These are phyloP conservation scores for Ormyrus thymus DNA, from an alignment of 2,888 invertebrate species.

Conservation along the genomic window DNA sequence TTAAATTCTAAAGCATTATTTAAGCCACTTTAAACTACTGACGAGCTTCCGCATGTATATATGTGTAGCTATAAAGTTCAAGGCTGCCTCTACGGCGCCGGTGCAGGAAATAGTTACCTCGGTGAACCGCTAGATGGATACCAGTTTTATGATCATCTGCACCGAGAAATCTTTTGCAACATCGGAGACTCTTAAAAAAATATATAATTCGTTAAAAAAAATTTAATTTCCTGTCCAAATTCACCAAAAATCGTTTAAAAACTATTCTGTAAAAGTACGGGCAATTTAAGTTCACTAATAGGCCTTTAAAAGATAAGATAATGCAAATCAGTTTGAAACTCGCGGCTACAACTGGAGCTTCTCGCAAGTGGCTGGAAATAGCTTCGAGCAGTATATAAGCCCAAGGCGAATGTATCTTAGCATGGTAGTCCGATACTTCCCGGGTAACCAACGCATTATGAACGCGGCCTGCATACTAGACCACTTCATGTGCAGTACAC, in stretches of 20 bases:
- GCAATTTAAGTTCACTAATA: neutral
- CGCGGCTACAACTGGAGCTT: slow-evolving; percentile 29
- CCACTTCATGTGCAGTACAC: slow-evolving; percentile 52
- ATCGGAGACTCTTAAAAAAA: neutral
- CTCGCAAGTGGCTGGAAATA: slow-evolving; percentile 48
- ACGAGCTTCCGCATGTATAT: slow-evolving; percentile 21
- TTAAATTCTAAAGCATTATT: no score
- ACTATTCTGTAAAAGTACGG: neutral
- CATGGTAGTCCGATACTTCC: slow-evolving; percentile 69
- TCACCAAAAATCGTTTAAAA: neutral
- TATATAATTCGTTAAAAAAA: neutral
- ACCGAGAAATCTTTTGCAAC: neutral
- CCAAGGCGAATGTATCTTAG: rapidly evolving
- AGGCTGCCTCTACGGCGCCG: slow-evolving; percentile 27
- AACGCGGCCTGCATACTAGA: slow-evolving; percentile 46
- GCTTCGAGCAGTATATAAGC: slow-evolving; percentile 63
- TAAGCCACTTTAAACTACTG: slow-evolving; percentile 4
- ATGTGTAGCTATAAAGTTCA: slow-evolving; percentile 32
- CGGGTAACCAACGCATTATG: slow-evolving; percentile 65
- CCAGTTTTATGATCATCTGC: neutral
- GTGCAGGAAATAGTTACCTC: neutral
- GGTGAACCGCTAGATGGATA: slow-evolving; percentile 45
- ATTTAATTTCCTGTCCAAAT: neutral
- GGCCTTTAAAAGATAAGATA: neutral
- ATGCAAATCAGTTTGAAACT: slow-evolving; percentile 33